Percentiles rank a stretch among this genome's conserved stretches.
phyloP scores from a whole-genome alignment of 1,140 invertebrate species.

The Ladona fulva region DNA sequence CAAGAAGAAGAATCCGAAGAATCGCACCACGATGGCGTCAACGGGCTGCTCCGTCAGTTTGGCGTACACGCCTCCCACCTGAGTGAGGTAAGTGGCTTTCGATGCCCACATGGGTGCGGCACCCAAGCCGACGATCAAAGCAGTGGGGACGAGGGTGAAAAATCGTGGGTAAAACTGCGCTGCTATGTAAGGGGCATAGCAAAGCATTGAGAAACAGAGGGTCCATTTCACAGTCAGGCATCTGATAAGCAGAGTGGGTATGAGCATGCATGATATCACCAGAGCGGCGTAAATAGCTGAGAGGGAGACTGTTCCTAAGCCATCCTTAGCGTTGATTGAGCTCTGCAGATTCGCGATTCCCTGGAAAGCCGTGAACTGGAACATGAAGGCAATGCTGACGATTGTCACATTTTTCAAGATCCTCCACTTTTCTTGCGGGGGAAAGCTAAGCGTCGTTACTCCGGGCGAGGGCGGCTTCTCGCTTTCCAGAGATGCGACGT shows the following conservation, averaged over 20 bases:
- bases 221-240: constrained; percentile 92
- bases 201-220: constrained; percentile 78
- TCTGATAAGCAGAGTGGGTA: constrained; percentile 81
- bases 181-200: constrained; percentile 87
- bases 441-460: constrained; percentile 21
- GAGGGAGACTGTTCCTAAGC: constrained; percentile 72
- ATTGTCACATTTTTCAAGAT: constrained; percentile 81
- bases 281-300: constrained; percentile 81
- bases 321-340: constrained; percentile 73
- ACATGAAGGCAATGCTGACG: constrained; percentile 80
- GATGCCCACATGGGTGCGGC: constrained; percentile 95
- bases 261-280: constrained; percentile 85
- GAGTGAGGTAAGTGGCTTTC: constrained; percentile 90
- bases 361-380: constrained; percentile 88
- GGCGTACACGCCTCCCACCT: constrained; percentile 80
- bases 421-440: constrained; percentile 68
- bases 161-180: constrained; percentile 86
- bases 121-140: constrained; percentile 77
- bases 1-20: constrained; percentile 98
- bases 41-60: constrained; percentile 76
- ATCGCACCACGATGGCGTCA: constrained; percentile 84
- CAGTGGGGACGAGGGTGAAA: constrained; percentile 86
- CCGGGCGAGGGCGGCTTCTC: neutral
- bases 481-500: neutral
- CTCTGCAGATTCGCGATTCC: constrained; percentile 84